Conservation (phyloP, 2,888 invertebrate genomes). For the Hipparchia sbordonii region DNA sequence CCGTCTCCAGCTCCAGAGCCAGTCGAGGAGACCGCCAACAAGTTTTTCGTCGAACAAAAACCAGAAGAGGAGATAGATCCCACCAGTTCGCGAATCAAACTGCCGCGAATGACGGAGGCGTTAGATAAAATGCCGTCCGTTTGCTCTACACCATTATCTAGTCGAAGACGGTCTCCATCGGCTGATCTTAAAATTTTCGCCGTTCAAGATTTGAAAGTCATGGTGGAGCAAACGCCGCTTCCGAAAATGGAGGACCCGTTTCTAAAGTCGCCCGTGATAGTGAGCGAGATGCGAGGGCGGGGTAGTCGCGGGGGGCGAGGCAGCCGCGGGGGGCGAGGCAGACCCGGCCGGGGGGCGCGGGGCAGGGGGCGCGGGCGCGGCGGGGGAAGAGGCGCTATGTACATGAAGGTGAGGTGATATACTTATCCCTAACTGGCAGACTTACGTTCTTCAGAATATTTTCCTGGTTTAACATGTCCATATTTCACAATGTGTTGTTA, state of each 20-base stretch:
- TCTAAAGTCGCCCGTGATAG: constrained; percentile 57
- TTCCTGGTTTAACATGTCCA: neutral
- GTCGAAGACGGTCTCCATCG: constrained; percentile 56
- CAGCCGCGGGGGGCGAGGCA: constrained; percentile 60
- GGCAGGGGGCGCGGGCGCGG: constrained; percentile 68
- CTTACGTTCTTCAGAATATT: neutral
- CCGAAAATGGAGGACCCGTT: constrained; percentile 56
- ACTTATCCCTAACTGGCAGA: no score
- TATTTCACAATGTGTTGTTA: no score
- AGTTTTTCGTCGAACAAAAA: constrained; percentile 47
- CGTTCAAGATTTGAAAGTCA: constrained; percentile 53
- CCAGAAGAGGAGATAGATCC: constrained; percentile 61
- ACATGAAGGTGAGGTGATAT: constrained; percentile 53
- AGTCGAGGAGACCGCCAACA: constrained; percentile 46
- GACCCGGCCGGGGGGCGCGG: constrained; percentile 50
- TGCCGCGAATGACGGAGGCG: constrained; percentile 77
- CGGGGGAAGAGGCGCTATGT: constrained; percentile 66
- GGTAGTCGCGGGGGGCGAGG: constrained; percentile 44
- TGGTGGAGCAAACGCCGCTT: constrained; percentile 44
- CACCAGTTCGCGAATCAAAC: constrained; percentile 72
- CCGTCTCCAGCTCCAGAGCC: constrained; percentile 48
- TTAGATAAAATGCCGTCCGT: constrained; percentile 68
- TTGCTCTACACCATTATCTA: constrained; percentile 65
- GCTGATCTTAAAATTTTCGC: constrained; percentile 51
- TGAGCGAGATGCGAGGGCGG: constrained; percentile 44